These are phyloP conservation scores for Coptodon rendalli DNA, from an alignment of 2,113 vertebrate genomes.

Conservation along the genomic window DNA sequence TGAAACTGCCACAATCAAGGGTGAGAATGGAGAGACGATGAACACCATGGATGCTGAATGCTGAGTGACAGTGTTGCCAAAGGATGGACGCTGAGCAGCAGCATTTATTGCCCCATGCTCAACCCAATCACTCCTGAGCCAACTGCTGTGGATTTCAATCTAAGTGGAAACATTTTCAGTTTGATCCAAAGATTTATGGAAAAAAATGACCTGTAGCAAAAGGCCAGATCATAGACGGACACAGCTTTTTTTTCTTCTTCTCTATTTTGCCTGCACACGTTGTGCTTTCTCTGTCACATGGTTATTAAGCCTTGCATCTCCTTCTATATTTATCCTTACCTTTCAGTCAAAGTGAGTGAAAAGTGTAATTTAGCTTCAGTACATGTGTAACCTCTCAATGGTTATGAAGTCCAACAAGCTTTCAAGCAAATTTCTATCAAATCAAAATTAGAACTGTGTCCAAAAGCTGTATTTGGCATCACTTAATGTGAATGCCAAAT, in stretches of 20 bases:
- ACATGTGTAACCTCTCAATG: background rate
- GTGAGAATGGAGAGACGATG: background rate
- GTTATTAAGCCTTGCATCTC: background rate
- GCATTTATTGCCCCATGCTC: background rate
- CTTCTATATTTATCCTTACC: background rate
- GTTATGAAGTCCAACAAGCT: background rate
- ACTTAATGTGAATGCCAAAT: background rate
- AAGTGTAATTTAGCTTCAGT: background rate
- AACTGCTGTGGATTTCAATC: background rate
- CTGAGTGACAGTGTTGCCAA: background rate
- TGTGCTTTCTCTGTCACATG: background rate
- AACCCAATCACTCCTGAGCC: background rate
- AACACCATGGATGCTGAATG: background rate
- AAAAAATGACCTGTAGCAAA: background rate
- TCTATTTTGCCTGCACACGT: background rate
- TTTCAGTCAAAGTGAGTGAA: background rate
- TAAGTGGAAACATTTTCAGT: background rate
- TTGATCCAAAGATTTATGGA: background rate
- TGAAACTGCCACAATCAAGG: background rate
- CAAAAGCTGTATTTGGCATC: background rate
- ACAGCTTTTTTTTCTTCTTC: background rate
- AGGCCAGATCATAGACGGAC: background rate
- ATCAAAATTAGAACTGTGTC: background rate
- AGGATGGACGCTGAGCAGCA: background rate
- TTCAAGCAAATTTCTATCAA: background rate